Evolutionary conservation across 2,888 invertebrate genomes (phyloP), one percentile per base, ranked within the genome.

Genomic region (Erpobdella octoculata): DNA sequence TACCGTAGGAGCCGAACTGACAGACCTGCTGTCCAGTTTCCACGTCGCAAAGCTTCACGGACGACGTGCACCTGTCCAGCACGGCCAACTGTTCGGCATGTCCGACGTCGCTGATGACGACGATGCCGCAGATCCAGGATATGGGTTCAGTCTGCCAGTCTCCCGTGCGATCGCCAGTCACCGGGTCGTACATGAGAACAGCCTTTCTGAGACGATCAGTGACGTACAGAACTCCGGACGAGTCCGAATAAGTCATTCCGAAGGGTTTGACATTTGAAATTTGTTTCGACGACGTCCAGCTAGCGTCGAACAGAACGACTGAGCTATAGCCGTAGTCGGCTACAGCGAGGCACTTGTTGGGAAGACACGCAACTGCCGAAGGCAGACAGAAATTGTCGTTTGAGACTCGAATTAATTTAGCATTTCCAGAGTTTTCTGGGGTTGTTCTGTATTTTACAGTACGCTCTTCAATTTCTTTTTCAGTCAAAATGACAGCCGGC

Each of bases 301-400:
- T 61, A 12, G 21, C 41, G 18, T 71, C 59, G 37, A 59, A 73
- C n/a, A 62, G 66, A 37, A 71, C 69, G 9, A 75, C 35, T 31
- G 33, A n/a, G 21, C 68, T 38, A 31, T 59, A 53, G 25, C 71
- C 71, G 48, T 73, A 72, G 8, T 75, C 74, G 21, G 75, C 75
- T 25, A 74, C 73, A 18, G 73, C 72, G 3, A 69, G 33, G 15
- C 18, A 38, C 35, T 72, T 72, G 33, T 67, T 69, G 12, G 74
- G 59, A 35, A 73, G 70, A 36, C 68, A 41, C n/a, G 61, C 71
- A 4, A 75, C 36, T 28, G 61, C 69, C n/a, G 75, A 73, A n/a
- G 75, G 75, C 62, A 72, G 65, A 4, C 66, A 70, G 61, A 73
- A 72, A 12, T 70, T 72, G 8, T 87, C 86, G 46, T 87, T 85